phyloP scores from a whole-genome alignment of 1,140 invertebrate species.

The Cylas formicarius region DNA sequence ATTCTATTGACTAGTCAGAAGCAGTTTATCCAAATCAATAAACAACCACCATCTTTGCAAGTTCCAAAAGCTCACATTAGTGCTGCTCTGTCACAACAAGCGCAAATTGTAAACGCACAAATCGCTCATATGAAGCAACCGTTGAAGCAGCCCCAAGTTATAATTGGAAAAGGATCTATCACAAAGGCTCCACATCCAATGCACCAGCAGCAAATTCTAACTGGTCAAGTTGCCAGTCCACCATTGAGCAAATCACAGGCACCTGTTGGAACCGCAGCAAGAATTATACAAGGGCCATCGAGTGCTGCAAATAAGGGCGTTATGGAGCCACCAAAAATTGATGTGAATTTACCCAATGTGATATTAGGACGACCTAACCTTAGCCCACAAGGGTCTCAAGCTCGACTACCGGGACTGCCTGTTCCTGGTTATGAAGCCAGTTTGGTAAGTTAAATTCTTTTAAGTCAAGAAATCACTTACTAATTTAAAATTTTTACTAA shows the following conservation, averaged over 20 bases:
- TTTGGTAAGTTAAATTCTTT: slow-evolving; percentile 55
- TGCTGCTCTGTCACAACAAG: slow-evolving; percentile 20
- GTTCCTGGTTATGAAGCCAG: slow-evolving; percentile 56
- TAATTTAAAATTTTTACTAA: slow-evolving; percentile 24
- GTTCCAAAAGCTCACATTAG: slow-evolving; percentile 16
- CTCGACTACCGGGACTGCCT: slow-evolving; percentile 49
- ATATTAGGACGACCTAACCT: slow-evolving; percentile 55
- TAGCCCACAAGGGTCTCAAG: slow-evolving; percentile 50
- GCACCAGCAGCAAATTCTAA: slow-evolving; percentile 44
- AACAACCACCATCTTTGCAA: slow-evolving; percentile 9
- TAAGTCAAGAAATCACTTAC: slow-evolving; percentile 12
- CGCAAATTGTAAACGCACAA: slow-evolving; percentile 28
- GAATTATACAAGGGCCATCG: slow-evolving; percentile 20
- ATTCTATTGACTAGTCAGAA: slow-evolving; percentile 23
- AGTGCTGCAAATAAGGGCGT: slow-evolving; percentile 34
- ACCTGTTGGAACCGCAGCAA: not conserved
- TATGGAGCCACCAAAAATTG: slow-evolving; percentile 50
- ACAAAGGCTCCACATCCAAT: slow-evolving; percentile 28
- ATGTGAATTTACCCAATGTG: slow-evolving; percentile 46
- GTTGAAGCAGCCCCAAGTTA: slow-evolving; percentile 20
- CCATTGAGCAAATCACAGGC: slow-evolving; percentile 45
- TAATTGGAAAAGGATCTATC: slow-evolving; percentile 12
- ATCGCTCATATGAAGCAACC: slow-evolving; percentile 26
- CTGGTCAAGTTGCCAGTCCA: slow-evolving; percentile 51
- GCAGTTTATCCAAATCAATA: slow-evolving; percentile 27